Percentiles rank a stretch among this genome's conserved stretches.
phyloP scores from a whole-genome alignment of 2,888 invertebrate genomes.

The Auanema freiburgensis region DNA sequence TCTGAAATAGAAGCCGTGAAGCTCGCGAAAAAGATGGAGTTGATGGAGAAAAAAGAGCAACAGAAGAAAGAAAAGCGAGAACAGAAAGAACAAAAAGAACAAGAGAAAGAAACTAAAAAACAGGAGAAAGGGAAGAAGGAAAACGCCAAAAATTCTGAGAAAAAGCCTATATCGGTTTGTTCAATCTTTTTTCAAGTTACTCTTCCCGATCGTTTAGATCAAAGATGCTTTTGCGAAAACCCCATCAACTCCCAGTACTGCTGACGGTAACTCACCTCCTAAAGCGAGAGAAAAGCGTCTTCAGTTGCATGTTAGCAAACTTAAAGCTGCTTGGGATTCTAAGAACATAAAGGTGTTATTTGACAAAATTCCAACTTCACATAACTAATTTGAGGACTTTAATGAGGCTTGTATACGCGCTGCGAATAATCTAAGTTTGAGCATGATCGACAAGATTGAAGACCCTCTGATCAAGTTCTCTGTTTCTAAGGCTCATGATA shows the following conservation, averaged over 20 bases:
- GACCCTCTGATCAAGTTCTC: conserved; percentile 12
- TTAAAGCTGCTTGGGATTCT: too few species aligned
- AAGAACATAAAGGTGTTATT: too few species aligned
- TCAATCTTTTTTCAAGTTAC: neutral
- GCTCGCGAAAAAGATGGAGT: conserved; percentile 5
- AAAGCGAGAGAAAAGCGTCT: too few species aligned
- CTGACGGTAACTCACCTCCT: too few species aligned
- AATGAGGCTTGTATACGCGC: conserved; percentile 5
- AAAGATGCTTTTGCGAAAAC: too few species aligned
- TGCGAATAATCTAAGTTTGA: conserved; percentile 12
- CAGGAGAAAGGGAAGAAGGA: neutral
- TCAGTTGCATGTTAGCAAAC: too few species aligned
- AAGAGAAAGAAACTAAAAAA: neutral
- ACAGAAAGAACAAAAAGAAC: conserved; percentile 4
- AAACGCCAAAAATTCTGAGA: neutral
- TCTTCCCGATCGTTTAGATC: too few species aligned
- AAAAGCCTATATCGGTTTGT: neutral
- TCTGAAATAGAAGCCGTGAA: neutral
- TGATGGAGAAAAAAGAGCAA: conserved; percentile 8
- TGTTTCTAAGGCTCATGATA: conserved; percentile 6
- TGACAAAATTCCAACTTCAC: too few species aligned
- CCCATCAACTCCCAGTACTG: too few species aligned
- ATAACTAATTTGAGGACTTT: conserved; percentile 9
- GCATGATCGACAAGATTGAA: conserved; percentile 12
- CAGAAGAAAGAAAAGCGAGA: conserved; percentile 10